A percentile compares a stretch with the other conserved stretches of the same genome.
Conservation (phyloP, 2,888 invertebrate species). For the Caenorhabditis sulstoni region DNA sequence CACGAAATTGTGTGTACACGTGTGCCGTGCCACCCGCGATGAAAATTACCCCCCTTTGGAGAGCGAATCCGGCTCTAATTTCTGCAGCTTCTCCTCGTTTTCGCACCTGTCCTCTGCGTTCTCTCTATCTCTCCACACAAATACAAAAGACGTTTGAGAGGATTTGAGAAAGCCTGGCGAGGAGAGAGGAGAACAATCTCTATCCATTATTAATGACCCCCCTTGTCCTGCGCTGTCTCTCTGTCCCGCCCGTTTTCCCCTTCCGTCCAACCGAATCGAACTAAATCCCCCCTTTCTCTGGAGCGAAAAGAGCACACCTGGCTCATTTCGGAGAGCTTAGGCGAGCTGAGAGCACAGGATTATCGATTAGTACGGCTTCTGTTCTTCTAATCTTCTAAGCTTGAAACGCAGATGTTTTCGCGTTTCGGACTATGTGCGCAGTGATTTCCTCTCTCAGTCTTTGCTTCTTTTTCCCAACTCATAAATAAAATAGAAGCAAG, state of each 20-base stretch:
- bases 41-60: neutral
- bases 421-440: too few species aligned
- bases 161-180: too few species aligned
- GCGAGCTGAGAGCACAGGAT: too few species aligned
- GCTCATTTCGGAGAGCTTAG: too few species aligned
- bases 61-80: neutral
- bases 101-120: slow-evolving; percentile 22
- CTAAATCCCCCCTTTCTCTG: too few species aligned
- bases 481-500: slow-evolving; percentile 57
- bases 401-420: too few species aligned
- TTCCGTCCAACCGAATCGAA: too few species aligned
- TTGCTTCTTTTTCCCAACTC: slow-evolving; percentile 6
- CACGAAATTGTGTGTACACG: too few species aligned
- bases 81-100: neutral
- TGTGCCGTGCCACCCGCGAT: too few species aligned
- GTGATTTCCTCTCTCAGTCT: slow-evolving; percentile 14
- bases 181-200: slow-evolving; percentile 29
- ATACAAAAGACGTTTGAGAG: slow-evolving; percentile 29
- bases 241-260: neutral
- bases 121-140: slow-evolving; percentile 31
- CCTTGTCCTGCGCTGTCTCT: slow-evolving; percentile 2
- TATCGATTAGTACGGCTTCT: too few species aligned
- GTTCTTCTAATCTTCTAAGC: too few species aligned
- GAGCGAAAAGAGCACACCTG: too few species aligned
- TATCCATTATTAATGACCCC: slow-evolving; percentile 43